Evolutionary conservation across 2,797 vertebrate species (phyloP).

Genomic region (Phyllotis vaccarum): DNA sequence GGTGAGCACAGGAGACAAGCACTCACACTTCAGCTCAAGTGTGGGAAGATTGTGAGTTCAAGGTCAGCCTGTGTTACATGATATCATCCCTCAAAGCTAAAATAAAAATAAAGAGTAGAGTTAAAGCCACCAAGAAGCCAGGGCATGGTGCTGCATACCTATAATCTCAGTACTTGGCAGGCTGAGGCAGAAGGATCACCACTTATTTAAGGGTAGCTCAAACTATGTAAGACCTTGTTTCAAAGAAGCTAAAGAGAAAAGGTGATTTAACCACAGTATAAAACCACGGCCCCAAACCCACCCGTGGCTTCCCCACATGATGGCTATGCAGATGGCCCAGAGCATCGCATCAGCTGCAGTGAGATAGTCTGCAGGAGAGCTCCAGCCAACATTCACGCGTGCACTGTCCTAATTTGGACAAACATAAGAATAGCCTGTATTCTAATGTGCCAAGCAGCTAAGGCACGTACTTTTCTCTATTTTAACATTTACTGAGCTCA

Average conservation of each 20-base stretch:
- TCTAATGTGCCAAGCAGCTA: conserved; percentile 69
- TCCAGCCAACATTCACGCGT: conserved; percentile 33
- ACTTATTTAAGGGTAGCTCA: not conserved
- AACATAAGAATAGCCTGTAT: conserved; percentile 58
- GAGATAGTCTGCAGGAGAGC: conserved; percentile 12
- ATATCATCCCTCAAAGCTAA: not conserved
- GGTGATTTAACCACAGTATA: not conserved
- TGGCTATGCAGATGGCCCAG: conserved; percentile 7
- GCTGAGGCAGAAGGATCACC: not conserved
- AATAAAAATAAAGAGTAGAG: not conserved
- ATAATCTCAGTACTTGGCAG: not conserved
- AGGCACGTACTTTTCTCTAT: conserved; percentile 58
- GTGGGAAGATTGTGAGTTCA: not conserved
- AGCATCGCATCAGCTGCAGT: not conserved
- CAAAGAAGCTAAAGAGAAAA: not conserved
- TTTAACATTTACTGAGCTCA: conserved; percentile 62
- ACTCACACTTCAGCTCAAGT: not conserved
- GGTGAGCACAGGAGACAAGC: not conserved
- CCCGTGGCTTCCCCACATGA: not conserved
- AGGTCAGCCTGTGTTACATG: not conserved
- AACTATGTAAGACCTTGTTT: not conserved
- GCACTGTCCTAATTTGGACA: conserved; percentile 69
- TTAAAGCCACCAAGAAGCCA: not conserved
- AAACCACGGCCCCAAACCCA: not conserved
- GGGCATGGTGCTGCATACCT: not conserved